Percentiles rank a stretch among this genome's conserved stretches.
Conservation (phyloP, 2,113 vertebrate genomes). For the Burhinus oedicnemus region DNA sequence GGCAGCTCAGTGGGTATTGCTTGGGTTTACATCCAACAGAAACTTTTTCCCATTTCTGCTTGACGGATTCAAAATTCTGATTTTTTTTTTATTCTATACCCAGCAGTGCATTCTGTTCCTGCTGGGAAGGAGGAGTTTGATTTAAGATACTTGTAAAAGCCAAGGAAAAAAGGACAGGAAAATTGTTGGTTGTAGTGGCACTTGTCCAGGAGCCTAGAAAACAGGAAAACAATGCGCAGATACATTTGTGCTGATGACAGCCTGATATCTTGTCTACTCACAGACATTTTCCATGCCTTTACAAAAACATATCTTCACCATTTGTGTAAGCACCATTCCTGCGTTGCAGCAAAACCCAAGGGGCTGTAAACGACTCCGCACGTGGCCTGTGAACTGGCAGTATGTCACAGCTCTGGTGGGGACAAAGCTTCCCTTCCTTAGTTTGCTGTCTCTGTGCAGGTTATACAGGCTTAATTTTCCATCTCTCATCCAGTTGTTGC, state of each 20-base stretch:
- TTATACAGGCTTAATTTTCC: background rate
- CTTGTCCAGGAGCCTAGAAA: background rate
- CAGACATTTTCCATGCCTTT: background rate
- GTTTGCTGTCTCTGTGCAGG: background rate
- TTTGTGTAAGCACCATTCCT: background rate
- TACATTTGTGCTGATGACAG: background rate
- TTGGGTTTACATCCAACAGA: background rate
- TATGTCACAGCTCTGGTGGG: background rate
- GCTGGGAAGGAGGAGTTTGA: background rate
- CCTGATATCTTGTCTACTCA: background rate
- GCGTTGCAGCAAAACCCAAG: background rate
- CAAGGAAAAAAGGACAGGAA: background rate
- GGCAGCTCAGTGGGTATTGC: background rate
- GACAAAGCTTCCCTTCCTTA: background rate
- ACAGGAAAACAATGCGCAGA: background rate
- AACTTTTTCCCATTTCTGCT: background rate
- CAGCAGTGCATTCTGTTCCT: background rate
- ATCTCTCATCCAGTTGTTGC: background rate
- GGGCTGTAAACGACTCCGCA: background rate
- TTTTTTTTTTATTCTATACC: background rate
- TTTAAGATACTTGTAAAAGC: background rate
- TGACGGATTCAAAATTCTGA: background rate
- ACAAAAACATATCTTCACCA: background rate
- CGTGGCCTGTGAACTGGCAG: background rate
- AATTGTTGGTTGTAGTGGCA: background rate